Conservation (phyloP, 2,113 vertebrate species). For the cat (Felis catus) region DNA sequence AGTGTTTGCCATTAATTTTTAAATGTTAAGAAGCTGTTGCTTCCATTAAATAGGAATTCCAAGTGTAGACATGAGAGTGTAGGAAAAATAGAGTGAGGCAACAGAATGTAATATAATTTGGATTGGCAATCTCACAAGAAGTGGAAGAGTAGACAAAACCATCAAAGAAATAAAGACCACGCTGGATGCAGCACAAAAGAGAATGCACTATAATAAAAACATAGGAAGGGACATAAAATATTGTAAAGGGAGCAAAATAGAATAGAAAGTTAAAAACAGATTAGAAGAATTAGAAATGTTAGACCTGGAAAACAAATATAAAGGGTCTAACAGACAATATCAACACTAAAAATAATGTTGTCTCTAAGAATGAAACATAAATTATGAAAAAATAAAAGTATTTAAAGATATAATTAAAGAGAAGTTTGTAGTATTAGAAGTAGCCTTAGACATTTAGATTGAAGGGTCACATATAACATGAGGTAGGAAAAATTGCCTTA, state of each 20-base stretch:
- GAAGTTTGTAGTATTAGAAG: neutral
- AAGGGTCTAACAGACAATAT: neutral
- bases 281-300: neutral
- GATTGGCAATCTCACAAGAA: neutral
- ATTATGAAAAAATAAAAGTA: neutral
- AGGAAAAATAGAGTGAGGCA: neutral
- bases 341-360: neutral
- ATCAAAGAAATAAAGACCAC: neutral
- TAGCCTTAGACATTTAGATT: neutral
- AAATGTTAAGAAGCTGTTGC: neutral
- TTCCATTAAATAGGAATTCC: constrained; percentile 15
- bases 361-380: neutral
- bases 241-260: neutral
- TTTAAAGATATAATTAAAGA: constrained; percentile 24
- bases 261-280: neutral
- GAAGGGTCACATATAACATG: neutral
- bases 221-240: neutral
- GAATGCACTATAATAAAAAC: neutral
- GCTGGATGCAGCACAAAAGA: neutral
- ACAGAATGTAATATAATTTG: neutral
- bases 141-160: neutral
- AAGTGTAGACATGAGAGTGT: neutral
- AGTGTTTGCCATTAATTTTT: neutral
- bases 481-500: neutral
- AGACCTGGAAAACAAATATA: neutral